These are phyloP conservation scores for Andrena hattorfiana DNA, from an alignment of 2,888 invertebrate species.

Conservation along the genomic window DNA sequence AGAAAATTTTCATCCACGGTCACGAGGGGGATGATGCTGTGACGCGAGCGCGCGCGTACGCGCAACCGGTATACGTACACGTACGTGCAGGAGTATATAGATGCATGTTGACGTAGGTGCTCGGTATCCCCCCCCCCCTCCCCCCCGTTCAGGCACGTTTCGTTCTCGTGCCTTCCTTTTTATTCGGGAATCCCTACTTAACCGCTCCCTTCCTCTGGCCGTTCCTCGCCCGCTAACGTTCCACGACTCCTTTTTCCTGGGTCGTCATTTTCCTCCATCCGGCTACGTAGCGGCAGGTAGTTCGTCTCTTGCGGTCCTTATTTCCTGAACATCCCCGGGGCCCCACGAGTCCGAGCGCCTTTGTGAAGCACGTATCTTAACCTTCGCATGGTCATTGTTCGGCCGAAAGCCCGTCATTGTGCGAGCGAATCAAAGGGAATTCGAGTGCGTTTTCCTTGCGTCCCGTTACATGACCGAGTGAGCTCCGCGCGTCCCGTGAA, in stretches of 20 bases:
- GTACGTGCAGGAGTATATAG: no score
- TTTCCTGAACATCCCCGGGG: constrained; percentile 49
- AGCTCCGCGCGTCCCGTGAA: constrained; percentile 32
- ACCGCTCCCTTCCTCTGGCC: neutral
- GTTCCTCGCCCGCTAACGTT: neutral
- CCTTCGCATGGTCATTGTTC: constrained; percentile 42
- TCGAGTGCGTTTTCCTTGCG: constrained; percentile 55
- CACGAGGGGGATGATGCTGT: constrained; percentile 60
- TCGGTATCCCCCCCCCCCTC: constrained; percentile 10
- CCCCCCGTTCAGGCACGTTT: constrained; percentile 71
- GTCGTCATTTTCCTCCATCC: constrained; percentile 1
- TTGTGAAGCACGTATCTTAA: constrained; percentile 35
- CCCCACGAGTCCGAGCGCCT: constrained; percentile 21
- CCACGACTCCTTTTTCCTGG: constrained; percentile 13
- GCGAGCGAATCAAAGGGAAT: constrained; percentile 50
- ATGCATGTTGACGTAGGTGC: constrained; percentile 29
- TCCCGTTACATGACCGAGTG: constrained; percentile 58
- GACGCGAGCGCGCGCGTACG: constrained; percentile 6
- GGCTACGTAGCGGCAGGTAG: constrained; percentile 26
- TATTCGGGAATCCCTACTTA: constrained; percentile 27
- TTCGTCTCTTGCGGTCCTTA: constrained; percentile 31
- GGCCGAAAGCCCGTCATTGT: constrained; percentile 45
- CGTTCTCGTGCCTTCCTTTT: constrained; percentile 71
- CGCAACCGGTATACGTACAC: constrained; percentile 41
- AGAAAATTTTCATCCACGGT: constrained; percentile 75